phyloP scores from a whole-genome alignment of 1,140 invertebrate genomes.

The Thaumetopoea pityocampa region DNA sequence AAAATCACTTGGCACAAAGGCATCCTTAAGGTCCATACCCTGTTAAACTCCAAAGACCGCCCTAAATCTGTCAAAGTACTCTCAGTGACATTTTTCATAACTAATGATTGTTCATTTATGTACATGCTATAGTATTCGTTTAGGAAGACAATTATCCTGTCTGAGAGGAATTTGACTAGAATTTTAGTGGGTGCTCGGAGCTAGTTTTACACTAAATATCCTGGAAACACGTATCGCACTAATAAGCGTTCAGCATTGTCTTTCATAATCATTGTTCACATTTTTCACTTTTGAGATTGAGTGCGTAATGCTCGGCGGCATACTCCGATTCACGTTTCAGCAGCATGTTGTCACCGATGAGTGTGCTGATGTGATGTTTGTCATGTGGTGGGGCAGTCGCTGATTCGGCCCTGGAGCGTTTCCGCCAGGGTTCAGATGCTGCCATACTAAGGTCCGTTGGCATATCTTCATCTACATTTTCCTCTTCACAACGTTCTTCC shows the following conservation, averaged over 20 bases:
- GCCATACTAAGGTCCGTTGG: slow-evolving; percentile 81
- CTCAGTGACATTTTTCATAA: no score
- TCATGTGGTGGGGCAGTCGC: slow-evolving; percentile 43
- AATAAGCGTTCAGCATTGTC: slow-evolving; percentile 31
- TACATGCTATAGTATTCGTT: slow-evolving; percentile 33
- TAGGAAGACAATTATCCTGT: slow-evolving; percentile 50
- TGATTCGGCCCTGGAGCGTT: slow-evolving; percentile 59
- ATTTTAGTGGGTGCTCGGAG: slow-evolving; percentile 59
- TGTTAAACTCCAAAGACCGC: slow-evolving; percentile 57
- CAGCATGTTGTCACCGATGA: slow-evolving; percentile 71
- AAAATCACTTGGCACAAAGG: slow-evolving; percentile 75
- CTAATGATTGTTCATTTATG: slow-evolving; percentile 21
- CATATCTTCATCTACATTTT: slow-evolving; percentile 78
- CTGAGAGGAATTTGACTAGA: slow-evolving; percentile 68
- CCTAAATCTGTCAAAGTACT: slow-evolving; percentile 60
- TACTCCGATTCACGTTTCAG: slow-evolving; percentile 68
- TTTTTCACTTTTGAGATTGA: slow-evolving; percentile 74
- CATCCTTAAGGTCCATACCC: slow-evolving; percentile 71
- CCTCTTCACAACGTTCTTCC: slow-evolving; percentile 75
- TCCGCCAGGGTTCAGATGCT: slow-evolving; percentile 68
- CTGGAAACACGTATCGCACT: slow-evolving; percentile 38
- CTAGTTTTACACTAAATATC: slow-evolving; percentile 31
- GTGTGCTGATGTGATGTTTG: slow-evolving; percentile 71
- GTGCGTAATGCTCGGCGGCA: slow-evolving; percentile 57
- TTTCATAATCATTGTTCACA: slow-evolving; percentile 68